Conservation (phyloP, 2,888 invertebrate species). For the Drosophila glabriapex region DNA sequence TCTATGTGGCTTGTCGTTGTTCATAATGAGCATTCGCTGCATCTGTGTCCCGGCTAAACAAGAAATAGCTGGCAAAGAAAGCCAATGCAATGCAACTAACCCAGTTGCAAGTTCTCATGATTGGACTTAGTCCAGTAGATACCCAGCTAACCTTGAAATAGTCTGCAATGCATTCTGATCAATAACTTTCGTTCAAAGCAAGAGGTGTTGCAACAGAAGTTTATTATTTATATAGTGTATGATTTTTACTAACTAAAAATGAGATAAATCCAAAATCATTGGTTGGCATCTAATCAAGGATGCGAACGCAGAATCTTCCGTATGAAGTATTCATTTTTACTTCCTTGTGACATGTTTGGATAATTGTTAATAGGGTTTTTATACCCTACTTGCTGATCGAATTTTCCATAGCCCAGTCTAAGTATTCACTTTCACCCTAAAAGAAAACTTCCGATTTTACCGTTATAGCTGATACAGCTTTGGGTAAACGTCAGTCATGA, state of each 20-base stretch:
- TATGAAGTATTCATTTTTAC: neutral
- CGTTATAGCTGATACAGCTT: neutral
- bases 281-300: neutral
- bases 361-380: neutral
- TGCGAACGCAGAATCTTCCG: neutral
- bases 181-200: neutral
- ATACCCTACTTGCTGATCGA: neutral
- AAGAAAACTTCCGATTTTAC: neutral
- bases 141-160: slow-evolving; percentile 15
- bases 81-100: slow-evolving; percentile 41
- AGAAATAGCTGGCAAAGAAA: slow-evolving; percentile 51
- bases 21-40: slow-evolving; percentile 44
- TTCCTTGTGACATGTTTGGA: neutral
- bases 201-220: neutral
- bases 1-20: slow-evolving; percentile 36
- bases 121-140: neutral
- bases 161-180: neutral
- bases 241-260: neutral
- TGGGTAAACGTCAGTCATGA: neutral
- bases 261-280: no score
- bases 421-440: neutral
- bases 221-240: neutral
- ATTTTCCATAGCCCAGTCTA: neutral
- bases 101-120: slow-evolving; percentile 43
- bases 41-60: slow-evolving; percentile 31